Percentiles rank a stretch among this genome's conserved stretches.
phyloP scores from a whole-genome alignment of 1,140 invertebrate genomes.

The Aplysia californica region DNA sequence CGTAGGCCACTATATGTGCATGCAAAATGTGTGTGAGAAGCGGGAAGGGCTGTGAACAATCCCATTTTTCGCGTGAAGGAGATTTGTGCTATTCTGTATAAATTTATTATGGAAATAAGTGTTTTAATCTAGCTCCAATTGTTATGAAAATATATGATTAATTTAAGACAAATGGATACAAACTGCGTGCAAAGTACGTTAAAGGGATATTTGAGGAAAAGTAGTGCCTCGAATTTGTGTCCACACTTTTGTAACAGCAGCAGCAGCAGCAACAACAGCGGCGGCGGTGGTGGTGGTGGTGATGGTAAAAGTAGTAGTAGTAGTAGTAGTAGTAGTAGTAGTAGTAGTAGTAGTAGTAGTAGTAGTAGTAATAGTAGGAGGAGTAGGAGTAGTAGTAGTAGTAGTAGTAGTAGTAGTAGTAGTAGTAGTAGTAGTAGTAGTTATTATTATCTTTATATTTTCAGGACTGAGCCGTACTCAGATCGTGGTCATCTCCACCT shows the following conservation, averaged over 20 bases:
- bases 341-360: neutral
- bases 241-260: neutral
- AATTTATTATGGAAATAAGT: too few relatives aligned
- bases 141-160: neutral
- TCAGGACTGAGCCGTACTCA: constrained; percentile 45
- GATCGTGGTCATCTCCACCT: constrained; percentile 45
- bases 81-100: neutral
- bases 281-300: neutral
- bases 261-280: neutral
- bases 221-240: neutral
- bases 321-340: neutral
- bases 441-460: neutral
- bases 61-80: too few relatives aligned
- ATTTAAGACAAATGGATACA: neutral
- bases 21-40: too few relatives aligned
- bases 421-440: neutral
- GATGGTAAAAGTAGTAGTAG: neutral
- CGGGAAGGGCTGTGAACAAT: too few relatives aligned
- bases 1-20: too few relatives aligned
- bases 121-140: too few relatives aligned
- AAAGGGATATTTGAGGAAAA: neutral
- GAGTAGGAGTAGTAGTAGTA: neutral
- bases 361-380: neutral
- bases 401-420: neutral
- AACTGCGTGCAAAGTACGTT: neutral